phyloP scores from a whole-genome alignment of 2,113 vertebrate species.

The Poecilia latipinna region DNA sequence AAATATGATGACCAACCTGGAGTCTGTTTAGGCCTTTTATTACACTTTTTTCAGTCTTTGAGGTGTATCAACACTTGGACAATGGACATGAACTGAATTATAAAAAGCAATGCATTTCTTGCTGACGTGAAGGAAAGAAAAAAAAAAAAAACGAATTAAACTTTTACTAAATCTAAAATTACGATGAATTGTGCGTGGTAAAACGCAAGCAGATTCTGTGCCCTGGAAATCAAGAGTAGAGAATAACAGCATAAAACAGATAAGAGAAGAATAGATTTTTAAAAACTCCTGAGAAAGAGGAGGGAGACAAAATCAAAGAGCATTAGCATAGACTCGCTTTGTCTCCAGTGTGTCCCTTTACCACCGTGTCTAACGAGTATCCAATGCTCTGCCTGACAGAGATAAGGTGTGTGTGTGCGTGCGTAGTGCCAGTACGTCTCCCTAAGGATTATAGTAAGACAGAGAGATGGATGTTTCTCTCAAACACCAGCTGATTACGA shows the following conservation, averaged over 20 bases:
- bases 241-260: conserved; percentile 21
- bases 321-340: conserved; percentile 79
- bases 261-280: conserved; percentile 49
- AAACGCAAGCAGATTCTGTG: not conserved
- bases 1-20: not conserved
- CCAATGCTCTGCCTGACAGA: conserved; percentile 76
- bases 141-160: not conserved
- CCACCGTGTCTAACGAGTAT: conserved; percentile 77
- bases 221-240: conserved; percentile 5
- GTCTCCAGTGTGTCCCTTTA: conserved; percentile 73
- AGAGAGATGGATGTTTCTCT: conserved; percentile 69
- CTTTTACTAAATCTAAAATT: not conserved
- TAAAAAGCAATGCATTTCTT: not conserved
- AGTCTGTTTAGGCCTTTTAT: too few species aligned
- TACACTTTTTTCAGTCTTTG: too few species aligned
- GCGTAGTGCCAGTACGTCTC: conserved; percentile 40
- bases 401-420: conserved; percentile 63
- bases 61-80: too few species aligned
- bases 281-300: conserved; percentile 49
- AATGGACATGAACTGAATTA: not conserved
- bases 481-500: conserved; percentile 63
- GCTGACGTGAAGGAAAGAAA: not conserved
- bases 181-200: not conserved
- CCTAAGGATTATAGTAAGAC: conserved; percentile 60
- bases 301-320: conserved; percentile 74